These are phyloP conservation scores for Phallusia fumigata DNA, from an alignment of 23 tunicate genomes.

Conservation along the genomic window DNA sequence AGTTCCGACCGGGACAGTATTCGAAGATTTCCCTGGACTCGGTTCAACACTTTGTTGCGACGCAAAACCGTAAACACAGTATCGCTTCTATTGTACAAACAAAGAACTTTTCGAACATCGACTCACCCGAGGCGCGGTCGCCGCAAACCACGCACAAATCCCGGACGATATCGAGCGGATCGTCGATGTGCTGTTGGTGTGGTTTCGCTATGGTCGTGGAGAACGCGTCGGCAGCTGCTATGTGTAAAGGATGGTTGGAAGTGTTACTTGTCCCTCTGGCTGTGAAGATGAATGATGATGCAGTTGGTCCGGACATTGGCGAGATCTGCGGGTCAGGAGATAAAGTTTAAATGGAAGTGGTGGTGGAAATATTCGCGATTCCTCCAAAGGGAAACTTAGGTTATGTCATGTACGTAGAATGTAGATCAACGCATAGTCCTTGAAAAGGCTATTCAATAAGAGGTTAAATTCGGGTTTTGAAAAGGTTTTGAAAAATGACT, in stretches of 20 bases:
- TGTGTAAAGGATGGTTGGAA: conserved; percentile 36
- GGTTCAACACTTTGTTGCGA: too few relatives aligned
- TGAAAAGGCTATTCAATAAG: too few relatives aligned
- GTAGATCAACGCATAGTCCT: too few relatives aligned
- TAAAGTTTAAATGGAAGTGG: not conserved
- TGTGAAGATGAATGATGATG: conserved; percentile 52
- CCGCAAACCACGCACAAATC: conserved; percentile 91
- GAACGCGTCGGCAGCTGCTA: conserved; percentile 40
- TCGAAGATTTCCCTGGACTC: too few relatives aligned
- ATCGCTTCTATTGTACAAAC: too few relatives aligned
- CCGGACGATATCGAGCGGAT: not conserved
- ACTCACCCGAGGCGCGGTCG: conserved; percentile 82
- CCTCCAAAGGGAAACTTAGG: not conserved
- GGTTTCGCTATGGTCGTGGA: not conserved
- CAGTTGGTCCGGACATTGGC: conserved; percentile 32
- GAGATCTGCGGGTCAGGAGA: conserved; percentile 27
- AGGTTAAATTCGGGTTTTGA: too few relatives aligned
- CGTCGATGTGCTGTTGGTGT: conserved; percentile 1
- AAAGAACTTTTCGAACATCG: not conserved
- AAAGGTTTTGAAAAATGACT: too few relatives aligned
- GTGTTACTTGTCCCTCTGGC: conserved; percentile 21
- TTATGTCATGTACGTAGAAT: too few relatives aligned
- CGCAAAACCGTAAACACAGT: too few relatives aligned
- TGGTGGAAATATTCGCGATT: not conserved
- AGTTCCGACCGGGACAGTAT: too few relatives aligned